Base-by-base conservation (phyloP, 2,797 vertebrate genomes). In the Poeciliopsis paucimaculata region DNA sequence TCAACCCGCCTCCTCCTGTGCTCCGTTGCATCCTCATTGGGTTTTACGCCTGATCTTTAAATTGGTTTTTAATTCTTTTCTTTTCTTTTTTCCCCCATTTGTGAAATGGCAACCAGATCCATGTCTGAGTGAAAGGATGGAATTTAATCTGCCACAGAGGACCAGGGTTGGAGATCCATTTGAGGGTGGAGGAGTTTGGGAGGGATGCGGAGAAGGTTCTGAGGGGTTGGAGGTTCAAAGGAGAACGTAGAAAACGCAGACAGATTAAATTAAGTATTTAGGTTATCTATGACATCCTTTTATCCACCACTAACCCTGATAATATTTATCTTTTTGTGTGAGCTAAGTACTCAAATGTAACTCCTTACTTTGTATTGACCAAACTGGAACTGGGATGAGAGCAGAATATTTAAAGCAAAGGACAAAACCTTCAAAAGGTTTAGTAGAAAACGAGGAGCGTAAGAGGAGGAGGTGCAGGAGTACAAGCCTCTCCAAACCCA, bases 241-340 rank as follows among this genome's bases (percentile, higher is more conserved):
- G 75, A 81, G 82, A 84, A 92, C 77, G 90, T 79, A 85, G 78
- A 91, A 64, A 93, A 86, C 83, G 91, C 77, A 83, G 86, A 90
- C 78, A 77, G 66, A 43, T 81, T 41, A 73, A 2, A 89, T 83
- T 41, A 81, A 86, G 83, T 84, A 80, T 74, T 70, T 73, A 72
- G 31, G 62, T 34, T 60, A 7, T 13, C 46, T 45, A 45, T n/a
- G 23, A 71, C 26, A 45, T 71, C 41, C 26, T 45, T 13, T n/a
- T 71, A 71, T 28, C 5, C 28, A 16, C n/a, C 12, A n/a, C 26
- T 71, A 16, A 6, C 41, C 23, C 23, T 36, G 34, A 20, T 20
- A 36, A 70, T 15, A 49, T 77, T 31, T 7, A 28, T 28, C 12
- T 31, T 26, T 81, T 62, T 78, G 62, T 88, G 75, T 34, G 84